Evolutionary conservation across 2,113 vertebrate genomes (phyloP), one percentile per base, ranked within the genome.

Genomic region (Dolichotis patagonum): DNA sequence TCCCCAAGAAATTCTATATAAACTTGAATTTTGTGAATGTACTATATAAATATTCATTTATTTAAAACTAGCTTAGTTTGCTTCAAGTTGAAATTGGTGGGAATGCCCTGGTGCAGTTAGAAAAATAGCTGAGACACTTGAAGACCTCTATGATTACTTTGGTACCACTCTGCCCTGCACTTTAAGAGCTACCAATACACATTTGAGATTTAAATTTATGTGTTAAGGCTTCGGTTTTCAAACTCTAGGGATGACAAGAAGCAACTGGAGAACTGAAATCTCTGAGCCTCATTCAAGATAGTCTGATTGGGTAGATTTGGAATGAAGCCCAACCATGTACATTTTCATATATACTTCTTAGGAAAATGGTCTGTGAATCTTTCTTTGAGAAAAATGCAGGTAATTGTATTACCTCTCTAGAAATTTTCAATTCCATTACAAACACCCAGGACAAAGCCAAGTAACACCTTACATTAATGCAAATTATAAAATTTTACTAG

Each of bases 41-140:
- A 60, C 38, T 89, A 30, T 77, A 88, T 69, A 95, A 91, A 94
- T 97, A 96, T 88, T 96, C 24, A 77, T 95, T 95, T 86, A 52
- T 41, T 65, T 91, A 90, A 85, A 93, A 54, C 46, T 62, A 71
- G 73, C 35, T 92, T 88, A 71, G 26, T 90, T 96, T 95, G 32
- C 86, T 93, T 94, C 41, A 88, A 73, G 83, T 52, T 69, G 69
- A 84, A 96, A 84, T 58, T 28, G 22, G 52, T 80, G 26, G 13
- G 35, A 41, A 24, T 13, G 11, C 56, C 16, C 7, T 14, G 63
- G 94, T 91, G 5, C 62, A 63, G 24, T n/a, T 85, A 24, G 32
- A 93, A 82, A 87, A 63, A 26, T 32, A 94, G 49, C 14, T 49
- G 19, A 92, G 65, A 86, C 58, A 49, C 46, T 52, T 26, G 58